Conservation (phyloP, 1,140 invertebrate species). For the Macrobrachium rosenbergii region DNA sequence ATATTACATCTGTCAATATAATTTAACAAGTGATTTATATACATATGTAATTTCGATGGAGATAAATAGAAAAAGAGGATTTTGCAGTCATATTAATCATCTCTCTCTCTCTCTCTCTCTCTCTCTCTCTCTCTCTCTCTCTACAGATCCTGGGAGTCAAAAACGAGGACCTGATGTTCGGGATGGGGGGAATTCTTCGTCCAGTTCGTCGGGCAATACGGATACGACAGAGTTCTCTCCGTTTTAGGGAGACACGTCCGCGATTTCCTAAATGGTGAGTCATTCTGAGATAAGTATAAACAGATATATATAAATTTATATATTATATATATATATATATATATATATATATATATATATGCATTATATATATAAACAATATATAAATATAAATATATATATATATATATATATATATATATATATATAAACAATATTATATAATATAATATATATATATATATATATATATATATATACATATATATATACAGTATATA, state of each 20-base stretch:
- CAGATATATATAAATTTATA: conserved; percentile 22
- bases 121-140: not conserved
- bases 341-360: no score
- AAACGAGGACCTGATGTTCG: conserved; percentile 89
- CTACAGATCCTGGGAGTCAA: conserved; percentile 76
- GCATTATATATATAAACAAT: no score
- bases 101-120: not conserved
- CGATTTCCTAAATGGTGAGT: conserved; percentile 92
- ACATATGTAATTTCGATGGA: not conserved
- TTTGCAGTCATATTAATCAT: not conserved
- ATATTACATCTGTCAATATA: not conserved
- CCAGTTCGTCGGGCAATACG: conserved; percentile 92
- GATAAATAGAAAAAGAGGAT: no score
- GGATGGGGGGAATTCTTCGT: conserved; percentile 93
- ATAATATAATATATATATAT: no score
- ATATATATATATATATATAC: no score
- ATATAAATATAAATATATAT: no score
- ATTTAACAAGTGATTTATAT: not conserved
- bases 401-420: no score
- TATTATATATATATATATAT: no score
- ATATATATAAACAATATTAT: no score
- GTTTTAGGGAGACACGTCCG: conserved; percentile 92
- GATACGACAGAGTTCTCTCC: conserved; percentile 91
- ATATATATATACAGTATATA: no score
- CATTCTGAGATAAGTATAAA: not conserved